Base-by-base conservation (phyloP, 2,113 vertebrate genomes). In the Onychostruthus taczanowskii region DNA sequence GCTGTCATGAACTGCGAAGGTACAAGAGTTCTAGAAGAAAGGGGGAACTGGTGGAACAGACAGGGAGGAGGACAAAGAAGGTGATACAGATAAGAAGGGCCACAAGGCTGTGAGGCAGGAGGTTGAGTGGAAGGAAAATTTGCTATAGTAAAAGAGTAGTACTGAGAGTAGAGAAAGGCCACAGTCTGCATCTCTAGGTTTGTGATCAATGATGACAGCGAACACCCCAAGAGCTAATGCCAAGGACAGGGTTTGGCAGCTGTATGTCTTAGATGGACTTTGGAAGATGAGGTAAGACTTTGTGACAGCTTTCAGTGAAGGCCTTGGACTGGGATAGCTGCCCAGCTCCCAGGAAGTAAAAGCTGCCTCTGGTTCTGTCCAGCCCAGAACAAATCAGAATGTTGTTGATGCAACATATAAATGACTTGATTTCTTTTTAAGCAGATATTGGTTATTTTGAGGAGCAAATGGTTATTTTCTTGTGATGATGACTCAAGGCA, bases 391-490 rank as follows among this genome's bases (percentile, higher is more conserved):
- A 4, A 19, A 52, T 26, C n/a, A 44, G 46, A 24, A 33, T 1
- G 1, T 2, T n/a, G 11, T 55, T 49, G 27, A 52, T 41, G 12
- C 26, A 49, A 8, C 16, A 79, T 28, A 23, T 23, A 49, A 81
- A 78, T 2, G 2, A 43, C 16, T n/a, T 0, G 0, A 11, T 41
- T 21, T 55, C 7, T 81, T 58, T 75, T 46, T 1, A 1, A 8
- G n/a, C 17, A 13, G 4, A 23, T 50, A 26, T 22, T 81, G 13
- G 39, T 41, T 41, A 41, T 41, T 41, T 41, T 41, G 39, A 41
- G 39, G 39, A 5, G 33, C 46, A 28, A n/a, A 50, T 16, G 3
- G 13, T 14, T 27, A 14, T 43, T 78, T 53, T 84, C 39, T 20
- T 26, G 13, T 68, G 53, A 27, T 0, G 2, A 30, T 19, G 43